phyloP scores from a whole-genome alignment of 2,888 invertebrate species.

The Taphrorychus bicolor region DNA sequence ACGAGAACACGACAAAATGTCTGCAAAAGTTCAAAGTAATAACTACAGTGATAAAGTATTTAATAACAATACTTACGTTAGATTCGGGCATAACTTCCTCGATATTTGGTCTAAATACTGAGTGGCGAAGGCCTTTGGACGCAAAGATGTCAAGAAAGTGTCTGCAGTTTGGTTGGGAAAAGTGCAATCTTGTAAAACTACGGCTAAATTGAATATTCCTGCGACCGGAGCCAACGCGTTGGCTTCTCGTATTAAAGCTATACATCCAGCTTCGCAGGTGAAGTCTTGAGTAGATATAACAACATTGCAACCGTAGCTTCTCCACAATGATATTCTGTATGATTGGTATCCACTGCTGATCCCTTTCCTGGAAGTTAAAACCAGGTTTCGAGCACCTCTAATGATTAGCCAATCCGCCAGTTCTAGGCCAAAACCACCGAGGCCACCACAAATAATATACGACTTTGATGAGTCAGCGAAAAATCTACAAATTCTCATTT shows the following conservation, averaged over 20 bases:
- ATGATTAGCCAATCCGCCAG: conserved; percentile 85
- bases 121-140: conserved; percentile 84
- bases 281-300: conserved; percentile 76
- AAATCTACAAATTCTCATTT: too few species aligned
- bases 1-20: conserved; percentile 90
- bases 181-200: conserved; percentile 76
- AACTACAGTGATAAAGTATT: neutral
- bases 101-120: conserved; percentile 71
- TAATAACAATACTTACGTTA: conserved; percentile 41
- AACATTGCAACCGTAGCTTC: conserved; percentile 72
- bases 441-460: conserved; percentile 77
- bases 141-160: conserved; percentile 71
- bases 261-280: conserved; percentile 73
- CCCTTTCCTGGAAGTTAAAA: conserved; percentile 83
- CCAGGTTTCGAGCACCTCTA: conserved; percentile 79
- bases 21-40: conserved; percentile 57
- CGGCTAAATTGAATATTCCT: conserved; percentile 91
- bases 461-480: conserved; percentile 55
- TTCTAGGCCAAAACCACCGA: conserved; percentile 93
- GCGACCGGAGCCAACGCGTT: conserved; percentile 72
- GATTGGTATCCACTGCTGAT: conserved; percentile 83
- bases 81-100: conserved; percentile 45
- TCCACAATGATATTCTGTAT: conserved; percentile 65
- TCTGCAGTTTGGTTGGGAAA: conserved; percentile 79
- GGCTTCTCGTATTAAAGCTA: conserved; percentile 71